Base-by-base conservation (phyloP, 1,140 invertebrate species). In the Calosoma granatense region DNA sequence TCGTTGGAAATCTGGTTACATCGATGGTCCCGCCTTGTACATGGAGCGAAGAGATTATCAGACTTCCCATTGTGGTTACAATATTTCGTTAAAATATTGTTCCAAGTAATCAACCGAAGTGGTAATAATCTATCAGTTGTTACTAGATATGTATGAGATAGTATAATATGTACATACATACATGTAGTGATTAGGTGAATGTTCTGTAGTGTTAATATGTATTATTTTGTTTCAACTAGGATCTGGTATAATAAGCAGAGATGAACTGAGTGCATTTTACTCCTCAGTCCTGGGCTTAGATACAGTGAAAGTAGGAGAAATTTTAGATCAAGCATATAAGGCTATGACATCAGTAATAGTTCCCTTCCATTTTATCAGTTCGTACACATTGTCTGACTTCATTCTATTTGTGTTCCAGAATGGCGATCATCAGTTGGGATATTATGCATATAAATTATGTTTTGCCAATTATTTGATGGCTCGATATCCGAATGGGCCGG, bases 391-490 rank as follows among this genome's bases (percentile, higher is more conserved):
- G 55, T 58, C 56, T n/a, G n/a, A n/a, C n/a, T n/a, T n/a, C n/a
- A n/a, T 54, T 54, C 20, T 14, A 53, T 36, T 36, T 36, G 26
- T 36, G 26, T 36, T 36, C n/a, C n/a, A 87, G 85, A 85, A 84
- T 64, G 81, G 79, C 53, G 83, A 83, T 62, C 73, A 81, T 62
- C 77, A 75, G 36, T 70, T 87, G 30, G 78, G 76, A 59, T 85
- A 80, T 70, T 69, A 74, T 9, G 76, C 81, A 1, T 87, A 80
- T 72, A 78, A 82, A 39, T 74, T 85, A 52, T 83, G 81, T 67
- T 86, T 85, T 68, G 79, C 82, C 17, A 87, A 87, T 65, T 86
- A 84, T 74, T 71, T 87, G 36, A 76, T 86, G 62, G 84, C 81
- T 0, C 78, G 82, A 58, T 80, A 81, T 61, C 84, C 84, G 2